Evolutionary conservation across 1,140 invertebrate genomes (phyloP).

Genomic region (Muscidifurax raptorellus): DNA sequence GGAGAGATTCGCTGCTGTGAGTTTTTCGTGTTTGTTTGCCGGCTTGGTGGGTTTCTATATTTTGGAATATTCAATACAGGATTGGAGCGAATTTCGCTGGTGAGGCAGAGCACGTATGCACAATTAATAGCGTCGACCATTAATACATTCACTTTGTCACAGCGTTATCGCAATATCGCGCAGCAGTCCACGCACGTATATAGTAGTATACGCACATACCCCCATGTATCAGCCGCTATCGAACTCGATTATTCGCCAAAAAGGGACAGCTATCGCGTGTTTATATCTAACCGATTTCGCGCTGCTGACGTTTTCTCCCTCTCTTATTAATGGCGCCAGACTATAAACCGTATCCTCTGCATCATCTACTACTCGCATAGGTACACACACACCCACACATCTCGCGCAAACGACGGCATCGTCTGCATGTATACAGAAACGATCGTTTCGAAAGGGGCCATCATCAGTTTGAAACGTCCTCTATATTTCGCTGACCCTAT

Average conservation of each 20-base stretch:
- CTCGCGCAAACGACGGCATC: neutral
- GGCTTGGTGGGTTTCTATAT: neutral
- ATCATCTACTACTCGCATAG: neutral
- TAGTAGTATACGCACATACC: neutral
- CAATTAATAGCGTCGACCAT: neutral
- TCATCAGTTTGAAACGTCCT: neutral
- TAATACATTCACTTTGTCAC: neutral
- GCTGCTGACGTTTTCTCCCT: neutral
- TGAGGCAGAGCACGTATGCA: neutral
- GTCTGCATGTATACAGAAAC: neutral
- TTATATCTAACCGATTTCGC: neutral
- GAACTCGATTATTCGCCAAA: neutral
- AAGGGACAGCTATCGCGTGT: neutral
- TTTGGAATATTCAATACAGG: too few species aligned
- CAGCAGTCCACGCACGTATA: too few species aligned
- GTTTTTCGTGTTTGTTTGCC: neutral
- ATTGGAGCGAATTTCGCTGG: neutral
- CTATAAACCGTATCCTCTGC: neutral
- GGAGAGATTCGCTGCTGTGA: neutral
- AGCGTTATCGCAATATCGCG: neutral
- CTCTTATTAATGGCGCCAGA: neutral
- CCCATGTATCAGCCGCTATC: neutral
- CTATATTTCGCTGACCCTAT: neutral
- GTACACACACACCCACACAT: neutral
- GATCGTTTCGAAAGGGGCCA: neutral